Base-by-base conservation (phyloP, 1,140 invertebrate genomes). In the Eulimnadia texana region DNA sequence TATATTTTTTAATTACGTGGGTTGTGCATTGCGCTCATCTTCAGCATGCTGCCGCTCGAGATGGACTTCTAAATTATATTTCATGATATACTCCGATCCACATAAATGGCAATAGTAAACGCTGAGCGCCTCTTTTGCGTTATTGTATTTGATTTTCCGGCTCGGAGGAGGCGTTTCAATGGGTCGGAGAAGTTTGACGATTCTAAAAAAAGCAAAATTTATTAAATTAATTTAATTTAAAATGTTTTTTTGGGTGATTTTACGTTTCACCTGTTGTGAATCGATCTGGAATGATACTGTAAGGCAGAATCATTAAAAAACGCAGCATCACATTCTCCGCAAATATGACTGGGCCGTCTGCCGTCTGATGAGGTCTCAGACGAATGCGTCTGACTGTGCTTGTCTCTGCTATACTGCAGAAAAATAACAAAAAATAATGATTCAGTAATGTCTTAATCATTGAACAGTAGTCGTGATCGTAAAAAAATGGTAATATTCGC, bases 21-120 rank as follows among this genome's bases (percentile, higher is more conserved):
- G 80, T 52, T 74, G 64, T 25, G 65, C 66, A 66, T 77, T 71
- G 70, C 78, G 68, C 73, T 81, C 77, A 66, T 78, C 76, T 71
- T 78, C 70, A 55, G 70, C 70, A 64, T 83, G 82, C 64, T 79
- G 77, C 63, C 77, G 75, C 64, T 74, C 73, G 62, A 83, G 73
- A 69, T 84, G 82, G 71, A 73, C 71, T 69, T 80, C 78, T 63
- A 84, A 72, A 71, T 84, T 84, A 59, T 82, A 82, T 70, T 84
- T 84, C 49, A 82, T 75, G 28, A 82, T 76, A 68, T 83, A 83
- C 67, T 84, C 81, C 56, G 77, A 77, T 3, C 82, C 82, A 71
- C 82, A 84, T 47, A 84, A 75, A 65, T 82, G 77, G 66, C 82
- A 84, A 69, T 83, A 84, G 63, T 81, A 83, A 22, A 82, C 76